Base-by-base conservation (phyloP, 2,888 invertebrate species). In the Sminthurinus aureus region DNA sequence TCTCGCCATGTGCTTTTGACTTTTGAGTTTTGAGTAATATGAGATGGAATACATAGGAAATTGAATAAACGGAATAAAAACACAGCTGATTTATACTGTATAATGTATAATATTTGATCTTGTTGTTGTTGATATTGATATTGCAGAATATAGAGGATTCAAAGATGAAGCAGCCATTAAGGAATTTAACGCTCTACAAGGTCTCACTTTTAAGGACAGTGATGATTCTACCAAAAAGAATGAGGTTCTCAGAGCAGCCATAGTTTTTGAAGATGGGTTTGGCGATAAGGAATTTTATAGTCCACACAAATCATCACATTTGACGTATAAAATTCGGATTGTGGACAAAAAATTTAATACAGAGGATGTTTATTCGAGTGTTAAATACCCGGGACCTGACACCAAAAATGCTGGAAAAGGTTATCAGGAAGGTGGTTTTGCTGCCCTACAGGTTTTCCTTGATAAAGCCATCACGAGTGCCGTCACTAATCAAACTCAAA, bases 381-480 rank as follows among this genome's bases (percentile, higher is more conserved):
- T 86, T 22, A 85, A 86, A 69, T 85, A 85, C 8, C 85, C 86
- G 20, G 86, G 86, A 6, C 86, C 86, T 22, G 83, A 84, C 73
- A 84, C 85, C 26, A 85, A 85, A 74, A 78, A 78, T 69, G 78
- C 78, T 4, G 79, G 66, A 13, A 81, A 80, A 64, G 24, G 83
- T 18, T 90, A 89, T 74, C 77, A 73, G 24, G 69, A 85, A 8
- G 81, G 85, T 0, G 88, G 88, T 50, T 88, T 89, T 79, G 79
- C 85, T 4, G 86, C 87, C 24, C 67, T 89, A 15, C 89, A 89
- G 77, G 85, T 88, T 6, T 85, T 86, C 18, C 50, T 89, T 52
- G 89, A 89, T 74, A 87, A 88, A 79, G 83, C 86, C 20, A 86
- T 88, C 51, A 88, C 88, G 0, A 84, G 81, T n/a, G 83, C 85